Base-by-base conservation (phyloP, 2,888 invertebrate genomes). In the Notocelia uddmanniana region DNA sequence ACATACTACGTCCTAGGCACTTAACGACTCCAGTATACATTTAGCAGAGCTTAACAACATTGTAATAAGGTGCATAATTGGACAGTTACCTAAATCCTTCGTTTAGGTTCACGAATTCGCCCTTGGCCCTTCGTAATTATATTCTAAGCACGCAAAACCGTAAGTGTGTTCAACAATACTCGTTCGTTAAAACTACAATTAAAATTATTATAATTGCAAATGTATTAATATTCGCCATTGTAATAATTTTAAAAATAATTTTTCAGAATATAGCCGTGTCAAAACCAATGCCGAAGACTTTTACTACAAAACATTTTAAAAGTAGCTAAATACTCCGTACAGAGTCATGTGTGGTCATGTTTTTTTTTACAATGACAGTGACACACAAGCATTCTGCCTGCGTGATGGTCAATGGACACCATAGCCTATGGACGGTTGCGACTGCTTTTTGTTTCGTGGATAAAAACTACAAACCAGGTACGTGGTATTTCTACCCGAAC, bases 61-160 rank as follows among this genome's bases (percentile, higher is more conserved):
- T n/a, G n/a, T 41, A 15, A 41, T 41, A 41, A n/a, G 41, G 15
- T 15, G 3, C 41, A 41, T 15, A 41, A 41, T 31, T 41, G 15
- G 0, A 15, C 15, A 41, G 15, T 41, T 15, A 41, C 3, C 15
- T 41, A 1, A 31, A 15, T 41, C 5, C 41, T 41, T 41, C 15
- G 41, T 41, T 15, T 41, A n/a, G 41, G 41, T 41, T 41, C 5
- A 41, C 41, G 15, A 41, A 31, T 26, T n/a, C 26, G 31, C 26
- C 57, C 57, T 57, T 55, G 18, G 23, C 55, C 23, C 9, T 55
- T 9, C n/a, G 15, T 23, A 6, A 23, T 55, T 55, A 55, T 55
- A 55, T 55, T 55, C 31, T 31, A 31, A 26, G 31, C 55, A 31
- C 55, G 55, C 55, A 54, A 54, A 54, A 15, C 54, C 26, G 55